Percentiles rank a stretch among this genome's conserved stretches.
Conservation (phyloP, 2,797 vertebrate genomes). For the Eutrigla gurnardus region DNA sequence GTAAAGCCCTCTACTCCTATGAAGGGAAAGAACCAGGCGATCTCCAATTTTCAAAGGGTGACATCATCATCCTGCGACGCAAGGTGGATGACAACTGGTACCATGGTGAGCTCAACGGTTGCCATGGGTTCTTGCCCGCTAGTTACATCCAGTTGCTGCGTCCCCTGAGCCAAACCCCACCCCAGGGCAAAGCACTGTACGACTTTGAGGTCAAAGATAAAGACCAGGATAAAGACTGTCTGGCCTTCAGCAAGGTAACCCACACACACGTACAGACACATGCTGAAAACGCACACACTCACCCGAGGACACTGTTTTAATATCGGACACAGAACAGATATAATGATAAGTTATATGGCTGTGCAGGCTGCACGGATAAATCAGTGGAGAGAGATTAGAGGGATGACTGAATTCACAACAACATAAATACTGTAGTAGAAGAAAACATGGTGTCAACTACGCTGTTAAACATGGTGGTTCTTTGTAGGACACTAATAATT, state of each 20-base stretch:
- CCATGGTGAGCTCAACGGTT: slow-evolving; percentile 94
- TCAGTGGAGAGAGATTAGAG: slow-evolving; percentile 16
- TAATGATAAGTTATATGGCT: background rate
- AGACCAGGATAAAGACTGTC: slow-evolving; percentile 98
- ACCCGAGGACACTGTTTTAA: slow-evolving; percentile 12
- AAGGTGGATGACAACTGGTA: slow-evolving; percentile 98
- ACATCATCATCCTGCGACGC: slow-evolving; percentile 94
- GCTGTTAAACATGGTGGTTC: slow-evolving; percentile 25
- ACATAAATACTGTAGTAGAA: slow-evolving; percentile 31
- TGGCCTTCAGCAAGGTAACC: slow-evolving; percentile 96
- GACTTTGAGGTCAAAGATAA: slow-evolving; percentile 99
- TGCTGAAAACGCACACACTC: background rate
- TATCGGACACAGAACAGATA: slow-evolving; percentile 13
- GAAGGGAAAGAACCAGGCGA: slow-evolving; percentile 98
- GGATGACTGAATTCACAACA: slow-evolving; percentile 27
- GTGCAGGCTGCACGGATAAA: background rate
- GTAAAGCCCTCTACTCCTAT: slow-evolving; percentile 95
- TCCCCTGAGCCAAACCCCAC: slow-evolving; percentile 92
- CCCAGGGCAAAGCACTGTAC: slow-evolving; percentile 97
- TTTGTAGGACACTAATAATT: slow-evolving; percentile 55
- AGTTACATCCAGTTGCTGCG: slow-evolving; percentile 96
- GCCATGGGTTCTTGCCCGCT: slow-evolving; percentile 94
- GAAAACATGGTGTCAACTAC: slow-evolving; percentile 27
- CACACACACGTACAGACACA: slow-evolving; percentile 21
- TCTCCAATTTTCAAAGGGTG: slow-evolving; percentile 96